Evolutionary conservation across 2,888 invertebrate species (phyloP).

Genomic region (Troilus luridus): DNA sequence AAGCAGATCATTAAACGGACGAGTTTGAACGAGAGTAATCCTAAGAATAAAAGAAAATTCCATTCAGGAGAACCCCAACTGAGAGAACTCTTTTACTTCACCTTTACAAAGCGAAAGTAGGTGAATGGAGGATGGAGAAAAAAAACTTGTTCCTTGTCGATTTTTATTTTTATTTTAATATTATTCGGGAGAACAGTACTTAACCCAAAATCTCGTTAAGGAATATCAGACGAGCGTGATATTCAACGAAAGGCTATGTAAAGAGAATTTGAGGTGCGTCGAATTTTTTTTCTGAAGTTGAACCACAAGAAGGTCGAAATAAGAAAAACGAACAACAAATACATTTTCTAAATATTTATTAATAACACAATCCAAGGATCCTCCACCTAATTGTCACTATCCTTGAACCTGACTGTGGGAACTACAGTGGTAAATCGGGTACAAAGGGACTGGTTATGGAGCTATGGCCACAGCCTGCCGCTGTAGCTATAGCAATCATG

Average conservation of each 20-base stretch:
- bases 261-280: neutral
- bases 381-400: no score
- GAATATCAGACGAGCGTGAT: neutral
- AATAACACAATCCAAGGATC: no score
- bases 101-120: neutral
- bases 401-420: no score
- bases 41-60: neutral
- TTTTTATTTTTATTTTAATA: constrained; percentile 13
- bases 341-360: no score
- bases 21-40: neutral
- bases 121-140: neutral
- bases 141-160: neutral
- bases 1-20: neutral
- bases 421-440: no score
- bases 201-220: neutral
- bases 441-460: no score
- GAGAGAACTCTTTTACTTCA: neutral
- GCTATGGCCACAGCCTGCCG: no score
- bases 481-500: no score
- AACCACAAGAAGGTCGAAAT: no score
- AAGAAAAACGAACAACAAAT: no score
- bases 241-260: neutral
- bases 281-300: no score
- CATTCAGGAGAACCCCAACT: neutral
- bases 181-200: neutral